A percentile compares a stretch with the other conserved stretches of the same genome.
phyloP scores from a whole-genome alignment of 2,797 vertebrate genomes.

The Siniperca undulata region DNA sequence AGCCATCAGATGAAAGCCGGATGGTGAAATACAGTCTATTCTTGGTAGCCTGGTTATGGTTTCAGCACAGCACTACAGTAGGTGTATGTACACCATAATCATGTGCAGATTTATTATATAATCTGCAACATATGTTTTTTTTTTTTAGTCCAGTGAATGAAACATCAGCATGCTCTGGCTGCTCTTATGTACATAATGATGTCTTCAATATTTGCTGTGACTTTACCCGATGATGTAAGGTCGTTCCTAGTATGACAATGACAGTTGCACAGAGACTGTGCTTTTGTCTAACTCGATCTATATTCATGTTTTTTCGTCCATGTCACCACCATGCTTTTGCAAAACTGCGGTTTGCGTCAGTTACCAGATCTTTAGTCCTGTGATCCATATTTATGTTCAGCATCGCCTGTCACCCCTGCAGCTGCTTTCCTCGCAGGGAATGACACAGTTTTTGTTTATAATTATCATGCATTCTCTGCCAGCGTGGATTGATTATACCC shows the following conservation, averaged over 20 bases:
- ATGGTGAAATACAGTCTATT: constrained; percentile 51
- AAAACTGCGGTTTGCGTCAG: constrained; percentile 60
- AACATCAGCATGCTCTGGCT: background rate
- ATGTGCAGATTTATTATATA: constrained; percentile 38
- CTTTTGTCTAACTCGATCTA: constrained; percentile 33
- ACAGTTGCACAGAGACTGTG: background rate
- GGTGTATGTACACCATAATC: constrained; percentile 27
- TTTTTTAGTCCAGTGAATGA: constrained; percentile 18
- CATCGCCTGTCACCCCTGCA: constrained; percentile 73
- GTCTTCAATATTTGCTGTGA: constrained; percentile 26
- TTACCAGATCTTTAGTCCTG: constrained; percentile 67
- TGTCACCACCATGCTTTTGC: constrained; percentile 43
- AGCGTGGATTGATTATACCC: constrained; percentile 76
- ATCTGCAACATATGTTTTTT: constrained; percentile 29
- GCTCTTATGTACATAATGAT: constrained; percentile 36
- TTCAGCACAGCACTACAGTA: constrained; percentile 35
- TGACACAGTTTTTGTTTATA: constrained; percentile 81
- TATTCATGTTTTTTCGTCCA: constrained; percentile 22
- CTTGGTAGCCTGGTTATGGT: constrained; percentile 25
- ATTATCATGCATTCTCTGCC: constrained; percentile 76
- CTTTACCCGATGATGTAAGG: constrained; percentile 35
- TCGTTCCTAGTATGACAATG: constrained; percentile 19
- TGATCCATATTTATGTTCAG: constrained; percentile 81
- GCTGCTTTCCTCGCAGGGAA: constrained; percentile 73
- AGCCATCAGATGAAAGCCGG: constrained; percentile 58